These are phyloP conservation scores for Phalacrocorax brasilianus DNA, from an alignment of 2,113 vertebrate genomes.

Conservation along the genomic window DNA sequence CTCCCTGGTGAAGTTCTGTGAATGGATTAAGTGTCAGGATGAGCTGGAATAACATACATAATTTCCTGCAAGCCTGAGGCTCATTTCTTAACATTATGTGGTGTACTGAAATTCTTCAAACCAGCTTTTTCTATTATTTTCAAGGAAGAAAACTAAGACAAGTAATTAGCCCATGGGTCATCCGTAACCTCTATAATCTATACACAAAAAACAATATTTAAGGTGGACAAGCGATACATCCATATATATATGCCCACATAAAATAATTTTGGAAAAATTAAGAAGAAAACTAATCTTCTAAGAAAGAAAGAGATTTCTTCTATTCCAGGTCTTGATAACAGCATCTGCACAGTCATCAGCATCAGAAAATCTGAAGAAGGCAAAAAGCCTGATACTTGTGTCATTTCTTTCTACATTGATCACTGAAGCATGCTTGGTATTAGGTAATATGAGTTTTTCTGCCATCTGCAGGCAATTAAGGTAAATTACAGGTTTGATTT, in stretches of 20 bases:
- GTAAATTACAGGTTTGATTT: neutral
- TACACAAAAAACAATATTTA: neutral
- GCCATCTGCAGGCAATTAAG: slow-evolving; percentile 69
- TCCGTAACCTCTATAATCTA: neutral
- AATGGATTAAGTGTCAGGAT: neutral
- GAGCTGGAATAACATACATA: neutral
- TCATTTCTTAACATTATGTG: neutral
- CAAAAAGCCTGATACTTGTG: neutral
- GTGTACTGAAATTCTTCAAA: neutral
- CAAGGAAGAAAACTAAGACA: neutral
- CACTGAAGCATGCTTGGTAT: neutral
- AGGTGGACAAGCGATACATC: neutral
- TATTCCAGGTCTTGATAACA: neutral
- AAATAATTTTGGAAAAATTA: neutral
- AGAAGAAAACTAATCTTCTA: neutral
- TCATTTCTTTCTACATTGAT: neutral
- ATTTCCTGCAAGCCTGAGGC: neutral
- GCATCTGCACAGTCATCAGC: neutral
- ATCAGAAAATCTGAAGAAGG: neutral
- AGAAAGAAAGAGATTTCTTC: neutral
- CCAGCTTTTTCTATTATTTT: neutral
- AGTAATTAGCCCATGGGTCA: neutral
- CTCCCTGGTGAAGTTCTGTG: neutral
- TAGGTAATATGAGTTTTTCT: neutral
- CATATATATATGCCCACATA: neutral